Evolutionary conservation across 1,140 invertebrate species (phyloP), one percentile per base, ranked within the genome.

Genomic region (Portunus trituberculatus): DNA sequence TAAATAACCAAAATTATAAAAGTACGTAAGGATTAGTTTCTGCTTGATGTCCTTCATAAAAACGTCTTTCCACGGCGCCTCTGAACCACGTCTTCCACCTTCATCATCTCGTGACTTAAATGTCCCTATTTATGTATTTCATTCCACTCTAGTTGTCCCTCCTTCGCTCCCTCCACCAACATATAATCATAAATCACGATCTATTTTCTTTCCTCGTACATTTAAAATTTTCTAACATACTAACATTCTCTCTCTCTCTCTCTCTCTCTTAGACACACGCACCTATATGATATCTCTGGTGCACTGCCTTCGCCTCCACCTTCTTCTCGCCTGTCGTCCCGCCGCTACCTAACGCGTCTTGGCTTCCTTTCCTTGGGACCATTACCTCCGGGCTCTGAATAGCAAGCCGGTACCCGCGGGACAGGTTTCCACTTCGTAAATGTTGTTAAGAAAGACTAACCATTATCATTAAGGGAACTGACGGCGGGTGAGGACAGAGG

Each of bases 191-290:
- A 39, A 39, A 39, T 39, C 39, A 39, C 39, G 39, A 39, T 39
- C 39, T 39, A 39, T 39, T 39, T 39, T 39, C 39, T 39, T 39
- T 39, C 39, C 39, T 39, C 39, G 39, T 39, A 39, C 39, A 39
- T 39, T 39, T 39, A 2, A 39, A 39, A 39, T 39, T 2, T 39
- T 39, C 39, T 39, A 39, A 39, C 39, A 39, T 39, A 39, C 39
- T 39, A 39, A 39, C 39, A 39, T 39, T 39, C 28, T n/a, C 32
- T 32, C 59, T 59, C n/a, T 92, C 91, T 59, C 90, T 92, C 90
- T 92, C 90, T 92, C 90, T 52, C 91, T 92, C 91, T 29, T 16
- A 28, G 52, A 29, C 59, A 20, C 48, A 28, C 91, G 8, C 86
- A 29, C 31, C 31, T 46, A 88, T 46, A 32, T 20, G 12, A n/a